These are phyloP conservation scores for Nasua narica DNA, from an alignment of 2,797 vertebrate genomes.

Conservation along the genomic window DNA sequence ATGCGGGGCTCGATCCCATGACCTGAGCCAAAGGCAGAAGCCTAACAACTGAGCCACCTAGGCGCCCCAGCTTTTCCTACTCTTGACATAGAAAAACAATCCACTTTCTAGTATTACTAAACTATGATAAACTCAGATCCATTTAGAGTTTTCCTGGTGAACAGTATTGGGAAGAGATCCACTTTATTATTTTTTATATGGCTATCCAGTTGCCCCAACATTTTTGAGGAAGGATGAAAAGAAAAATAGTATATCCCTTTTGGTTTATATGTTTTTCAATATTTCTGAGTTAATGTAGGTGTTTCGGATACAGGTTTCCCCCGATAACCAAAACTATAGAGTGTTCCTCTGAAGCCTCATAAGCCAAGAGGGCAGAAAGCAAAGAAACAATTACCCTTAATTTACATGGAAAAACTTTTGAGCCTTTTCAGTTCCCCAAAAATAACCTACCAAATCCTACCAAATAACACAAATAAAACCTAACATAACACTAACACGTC, in stretches of 20 bases:
- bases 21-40: too few relatives aligned
- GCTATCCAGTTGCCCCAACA: rapidly evolving
- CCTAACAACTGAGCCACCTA: too few relatives aligned
- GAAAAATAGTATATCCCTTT: background rate
- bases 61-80: background rate
- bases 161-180: background rate
- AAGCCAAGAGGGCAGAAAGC: too few relatives aligned
- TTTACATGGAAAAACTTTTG: background rate
- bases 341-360: background rate
- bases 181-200: background rate
- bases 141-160: background rate
- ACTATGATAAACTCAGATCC: background rate
- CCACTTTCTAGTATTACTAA: background rate
- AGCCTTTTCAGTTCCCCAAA: background rate
- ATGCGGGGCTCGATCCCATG: too few relatives aligned
- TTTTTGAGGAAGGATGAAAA: background rate
- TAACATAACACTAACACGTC: background rate
- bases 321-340: background rate
- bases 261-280: background rate
- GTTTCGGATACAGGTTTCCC: background rate
- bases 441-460: background rate
- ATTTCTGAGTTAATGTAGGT: background rate
- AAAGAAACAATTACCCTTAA: background rate
- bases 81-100: background rate
- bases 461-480: background rate